Base-by-base conservation (phyloP, 2,113 vertebrate species). In the Stigmatopora nigra region DNA sequence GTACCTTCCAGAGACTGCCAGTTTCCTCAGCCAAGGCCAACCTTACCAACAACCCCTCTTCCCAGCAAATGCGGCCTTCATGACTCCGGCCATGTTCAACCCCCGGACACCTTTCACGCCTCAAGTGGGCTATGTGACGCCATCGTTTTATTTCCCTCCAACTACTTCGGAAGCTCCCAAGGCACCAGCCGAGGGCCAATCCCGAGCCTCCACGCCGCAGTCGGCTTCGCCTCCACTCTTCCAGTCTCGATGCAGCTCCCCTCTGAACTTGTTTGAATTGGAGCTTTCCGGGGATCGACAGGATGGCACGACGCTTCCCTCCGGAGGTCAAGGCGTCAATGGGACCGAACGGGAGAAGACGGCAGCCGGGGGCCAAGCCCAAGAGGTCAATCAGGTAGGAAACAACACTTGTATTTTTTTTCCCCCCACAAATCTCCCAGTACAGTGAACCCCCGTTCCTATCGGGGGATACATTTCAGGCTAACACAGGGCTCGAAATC, bases 171-270 rank as follows among this genome's bases (percentile, higher is more conserved):
- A 91, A 60, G 47, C 70, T 0, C 87, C 89, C 0, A 93, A 89
- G 76, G 77, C 72, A 16, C 52, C 78, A 0, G 56, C 44, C 35
- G 86, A 87, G 1, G 84, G 84, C 3, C 81, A 65, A 0, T 94
- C 91, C 1, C 85, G 87, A 0, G 90, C 91, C 36, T 91, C 91
- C 69, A 93, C 91, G 0, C 93, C 91, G 0, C 90, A 86, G 71
- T 92, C 91, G 0, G 78, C 82, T 0, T 95, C 95, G 0, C 93
- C 93, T 0, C 91, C 92, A 0, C 77, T 96, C 13, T 96, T 97
- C 75, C 93, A 95, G 76, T 99, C 97, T 0, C 82, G 93, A 7
- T 94, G 94, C 83, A 99, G 95, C 86, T 96, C 95, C 0, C 97
- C 96, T 0, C 88, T 96, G 60, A 97, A 98, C 68, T 90, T 99